Percentiles rank a stretch among this genome's conserved stretches.
Conservation (phyloP, 2,113 vertebrate species). For the Chunga burmeisteri region DNA sequence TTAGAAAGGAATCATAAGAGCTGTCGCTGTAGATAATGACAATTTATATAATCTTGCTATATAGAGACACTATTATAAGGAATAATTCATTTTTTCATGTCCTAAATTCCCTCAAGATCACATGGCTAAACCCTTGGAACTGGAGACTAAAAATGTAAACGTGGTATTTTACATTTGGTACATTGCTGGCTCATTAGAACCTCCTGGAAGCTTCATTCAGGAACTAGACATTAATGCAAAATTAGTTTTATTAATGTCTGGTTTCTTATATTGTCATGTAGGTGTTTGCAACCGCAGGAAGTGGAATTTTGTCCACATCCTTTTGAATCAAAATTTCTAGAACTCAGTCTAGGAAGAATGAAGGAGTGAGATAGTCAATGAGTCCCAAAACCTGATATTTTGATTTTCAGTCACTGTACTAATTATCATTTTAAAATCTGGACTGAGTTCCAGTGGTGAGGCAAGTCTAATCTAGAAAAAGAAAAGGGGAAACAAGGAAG, state of each 20-base stretch:
- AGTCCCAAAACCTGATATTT: not conserved
- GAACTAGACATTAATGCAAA: not conserved
- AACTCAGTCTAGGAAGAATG: not conserved
- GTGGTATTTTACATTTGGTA: not conserved
- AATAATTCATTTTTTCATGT: not conserved
- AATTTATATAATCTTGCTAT: not conserved
- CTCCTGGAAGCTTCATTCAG: not conserved
- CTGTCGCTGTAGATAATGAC: not conserved
- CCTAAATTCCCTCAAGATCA: not conserved
- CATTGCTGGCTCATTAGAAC: not conserved
- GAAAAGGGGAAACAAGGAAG: not conserved
- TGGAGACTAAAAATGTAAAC: not conserved
- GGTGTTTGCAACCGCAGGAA: not conserved
- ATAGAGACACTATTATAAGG: not conserved
- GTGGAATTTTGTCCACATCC: not conserved
- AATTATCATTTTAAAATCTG: not conserved
- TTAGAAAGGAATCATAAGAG: not conserved
- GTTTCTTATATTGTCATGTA: not conserved
- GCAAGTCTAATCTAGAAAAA: not conserved
- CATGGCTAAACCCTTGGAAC: not conserved
- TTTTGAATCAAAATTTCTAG: not conserved
- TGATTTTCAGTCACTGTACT: not conserved
- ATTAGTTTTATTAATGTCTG: not conserved
- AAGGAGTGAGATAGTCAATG: not conserved
- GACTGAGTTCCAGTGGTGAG: not conserved